These are phyloP conservation scores for Netelia melanura DNA, from an alignment of 2,888 invertebrate species.

Conservation along the genomic window DNA sequence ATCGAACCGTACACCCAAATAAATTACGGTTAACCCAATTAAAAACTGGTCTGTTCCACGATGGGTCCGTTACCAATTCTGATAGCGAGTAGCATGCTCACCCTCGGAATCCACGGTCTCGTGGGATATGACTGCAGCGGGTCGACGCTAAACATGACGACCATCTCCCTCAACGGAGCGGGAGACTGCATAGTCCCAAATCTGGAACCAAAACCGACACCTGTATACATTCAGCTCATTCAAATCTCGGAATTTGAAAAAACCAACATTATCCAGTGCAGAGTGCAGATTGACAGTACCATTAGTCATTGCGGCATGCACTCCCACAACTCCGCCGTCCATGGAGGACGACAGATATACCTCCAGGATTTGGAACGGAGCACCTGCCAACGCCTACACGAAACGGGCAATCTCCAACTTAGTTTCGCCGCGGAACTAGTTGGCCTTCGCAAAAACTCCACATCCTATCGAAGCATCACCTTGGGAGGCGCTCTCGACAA, in stretches of 20 bases:
- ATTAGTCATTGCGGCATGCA: slow-evolving; percentile 22
- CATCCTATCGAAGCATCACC: neutral
- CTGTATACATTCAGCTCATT: neutral
- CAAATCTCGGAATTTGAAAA: slow-evolving; percentile 7
- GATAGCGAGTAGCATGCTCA: neutral
- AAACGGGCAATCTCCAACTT: slow-evolving; percentile 13
- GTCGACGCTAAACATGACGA: slow-evolving; percentile 46
- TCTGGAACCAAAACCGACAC: neutral
- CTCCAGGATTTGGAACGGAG: neutral
- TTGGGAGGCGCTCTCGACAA: slow-evolving; percentile 6
- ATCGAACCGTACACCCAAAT: slow-evolving; percentile 19
- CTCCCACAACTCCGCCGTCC: slow-evolving; percentile 18
- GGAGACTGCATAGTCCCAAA: slow-evolving; percentile 33
- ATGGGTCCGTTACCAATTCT: neutral
- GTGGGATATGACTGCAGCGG: slow-evolving; percentile 59
- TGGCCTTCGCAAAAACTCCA: neutral
- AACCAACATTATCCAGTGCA: slow-evolving; percentile 8
- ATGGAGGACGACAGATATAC: neutral
- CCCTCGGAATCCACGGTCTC: neutral
- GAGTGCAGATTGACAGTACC: slow-evolving; percentile 12
- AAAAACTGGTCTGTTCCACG: neutral
- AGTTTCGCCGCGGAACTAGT: neutral
- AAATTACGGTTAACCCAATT: neutral
- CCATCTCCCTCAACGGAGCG: slow-evolving; percentile 33
- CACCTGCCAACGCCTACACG: neutral